Evolutionary conservation across 2,797 vertebrate species (phyloP), one percentile per base, ranked within the genome.

Genomic region (Labroides dimidiatus): DNA sequence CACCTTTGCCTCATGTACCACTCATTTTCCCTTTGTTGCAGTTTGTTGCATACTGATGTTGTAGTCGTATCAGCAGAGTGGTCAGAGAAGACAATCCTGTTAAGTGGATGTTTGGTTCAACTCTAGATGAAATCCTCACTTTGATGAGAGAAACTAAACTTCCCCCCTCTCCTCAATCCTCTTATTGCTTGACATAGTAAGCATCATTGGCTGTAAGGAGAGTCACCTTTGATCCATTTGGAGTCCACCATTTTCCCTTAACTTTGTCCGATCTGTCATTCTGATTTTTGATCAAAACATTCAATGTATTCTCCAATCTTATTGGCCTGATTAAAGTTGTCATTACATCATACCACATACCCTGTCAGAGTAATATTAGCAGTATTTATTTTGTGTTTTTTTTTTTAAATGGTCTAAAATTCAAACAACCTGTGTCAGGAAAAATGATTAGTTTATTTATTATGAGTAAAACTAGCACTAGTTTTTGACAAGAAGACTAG

Each of bases 351-450:
- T 76, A 53, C 44, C 44, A 52, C 78, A 45, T 68, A 48, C 37
- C 47, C 55, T 64, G 60, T 67, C 43, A 69, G 10, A 71, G 44
- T 77, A 74, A 65, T 77, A 62, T 36, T 68, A 43, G 49, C 49
- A 62, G 53, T 72, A 76, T 43, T 19, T 77, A 41, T 75, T 79
- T 58, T 73, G 82, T 72, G 72, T 67, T 79, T 85, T 52, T 77
- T 78, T 67, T 19, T 53, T 27, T 37, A 30, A 16, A 75, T 82
- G 75, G 62, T 85, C 60, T 81, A 82, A 87, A 81, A 84, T 69
- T 81, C 21, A 78, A 78, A 64, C 75, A 69, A 21, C 69, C 20
- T 71, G 49, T 73, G 59, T 72, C 58, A 56, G 47, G 55, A 41
- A 72, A 78, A 68, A 16, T 0, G 44, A 36, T 21, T 36, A 49